Conservation (phyloP, 1,140 invertebrate genomes). For the Mizuhopecten yessoensis region DNA sequence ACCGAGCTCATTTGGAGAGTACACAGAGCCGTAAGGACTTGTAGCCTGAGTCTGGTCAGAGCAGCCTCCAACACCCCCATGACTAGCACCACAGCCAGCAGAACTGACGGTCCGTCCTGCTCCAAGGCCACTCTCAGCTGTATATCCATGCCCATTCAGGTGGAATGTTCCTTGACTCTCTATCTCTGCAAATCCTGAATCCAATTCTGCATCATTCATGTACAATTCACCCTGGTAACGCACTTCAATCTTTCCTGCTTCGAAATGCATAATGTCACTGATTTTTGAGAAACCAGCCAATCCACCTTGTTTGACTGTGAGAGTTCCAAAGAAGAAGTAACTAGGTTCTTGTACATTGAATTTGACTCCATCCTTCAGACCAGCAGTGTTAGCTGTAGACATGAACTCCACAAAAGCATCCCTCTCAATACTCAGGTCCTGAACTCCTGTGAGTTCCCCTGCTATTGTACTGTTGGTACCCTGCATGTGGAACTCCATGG, state of each 20-base stretch:
- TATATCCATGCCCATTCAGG: conserved; percentile 70
- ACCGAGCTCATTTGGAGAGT: conserved; percentile 65
- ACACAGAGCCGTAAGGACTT: conserved; percentile 72
- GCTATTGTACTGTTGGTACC: conserved; percentile 75
- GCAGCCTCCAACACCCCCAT: conserved; percentile 75
- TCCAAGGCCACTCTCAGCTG: conserved; percentile 66
- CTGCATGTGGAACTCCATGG: conserved; percentile 73
- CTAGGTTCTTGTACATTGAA: conserved; percentile 67
- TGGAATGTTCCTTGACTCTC: conserved; percentile 75
- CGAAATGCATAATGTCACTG: conserved; percentile 62
- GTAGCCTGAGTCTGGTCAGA: conserved; percentile 50
- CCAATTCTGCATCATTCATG: conserved; percentile 74
- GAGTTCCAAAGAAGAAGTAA: conserved; percentile 70
- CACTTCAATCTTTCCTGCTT: conserved; percentile 68
- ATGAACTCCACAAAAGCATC: conserved; percentile 64
- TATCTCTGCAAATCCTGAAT: conserved; percentile 72
- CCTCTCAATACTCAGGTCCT: conserved; percentile 71
- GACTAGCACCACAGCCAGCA: conserved; percentile 72
- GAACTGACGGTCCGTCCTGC: conserved; percentile 67
- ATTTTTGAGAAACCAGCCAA: conserved; percentile 71
- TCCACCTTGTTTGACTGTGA: conserved; percentile 70
- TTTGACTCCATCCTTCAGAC: conserved; percentile 70
- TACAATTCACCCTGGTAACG: conserved; percentile 74
- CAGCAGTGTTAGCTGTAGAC: conserved; percentile 74
- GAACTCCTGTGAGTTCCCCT: conserved; percentile 72